phyloP scores from a whole-genome alignment of 2,888 invertebrate genomes.

The Andrena fulva region DNA sequence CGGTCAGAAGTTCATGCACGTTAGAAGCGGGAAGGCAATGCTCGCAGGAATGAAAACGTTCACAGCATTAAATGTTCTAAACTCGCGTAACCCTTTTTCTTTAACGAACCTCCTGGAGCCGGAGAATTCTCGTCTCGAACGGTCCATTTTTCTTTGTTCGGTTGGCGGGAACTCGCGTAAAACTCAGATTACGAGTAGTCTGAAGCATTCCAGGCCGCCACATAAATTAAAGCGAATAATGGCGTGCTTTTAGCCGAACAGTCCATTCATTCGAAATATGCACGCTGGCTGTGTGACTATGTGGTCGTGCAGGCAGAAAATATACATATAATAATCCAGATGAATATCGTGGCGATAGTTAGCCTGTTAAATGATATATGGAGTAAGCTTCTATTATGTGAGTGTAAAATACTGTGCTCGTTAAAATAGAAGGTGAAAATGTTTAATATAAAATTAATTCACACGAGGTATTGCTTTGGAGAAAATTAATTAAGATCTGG shows the following conservation, averaged over 20 bases:
- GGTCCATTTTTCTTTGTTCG: constrained; percentile 37
- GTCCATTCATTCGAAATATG: neutral
- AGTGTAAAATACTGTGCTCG: too few species aligned
- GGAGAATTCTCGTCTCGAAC: constrained; percentile 24
- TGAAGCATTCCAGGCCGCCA: neutral
- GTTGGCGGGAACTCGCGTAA: constrained; percentile 31
- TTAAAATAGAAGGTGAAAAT: too few species aligned
- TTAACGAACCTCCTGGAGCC: constrained; percentile 16
- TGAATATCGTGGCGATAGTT: neutral
- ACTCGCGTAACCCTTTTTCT: constrained; percentile 18
- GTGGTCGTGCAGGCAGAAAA: neutral
- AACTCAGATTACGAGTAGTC: constrained; percentile 28
- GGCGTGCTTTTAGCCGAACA: constrained; percentile 17
- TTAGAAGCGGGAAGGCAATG: neutral
- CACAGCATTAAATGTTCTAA: constrained; percentile 19
- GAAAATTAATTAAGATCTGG: too few species aligned
- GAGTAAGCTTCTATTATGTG: neutral
- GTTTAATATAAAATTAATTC: too few species aligned
- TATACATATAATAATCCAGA: constrained; percentile 5
- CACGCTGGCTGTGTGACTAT: neutral
- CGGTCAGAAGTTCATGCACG: constrained; percentile 2
- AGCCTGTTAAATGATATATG: neutral
- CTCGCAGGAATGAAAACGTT: constrained; percentile 1
- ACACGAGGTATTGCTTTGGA: too few species aligned
- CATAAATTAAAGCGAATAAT: constrained; percentile 34